Conservation (phyloP, 2,888 invertebrate species). For the Blastobasis lacticolella region DNA sequence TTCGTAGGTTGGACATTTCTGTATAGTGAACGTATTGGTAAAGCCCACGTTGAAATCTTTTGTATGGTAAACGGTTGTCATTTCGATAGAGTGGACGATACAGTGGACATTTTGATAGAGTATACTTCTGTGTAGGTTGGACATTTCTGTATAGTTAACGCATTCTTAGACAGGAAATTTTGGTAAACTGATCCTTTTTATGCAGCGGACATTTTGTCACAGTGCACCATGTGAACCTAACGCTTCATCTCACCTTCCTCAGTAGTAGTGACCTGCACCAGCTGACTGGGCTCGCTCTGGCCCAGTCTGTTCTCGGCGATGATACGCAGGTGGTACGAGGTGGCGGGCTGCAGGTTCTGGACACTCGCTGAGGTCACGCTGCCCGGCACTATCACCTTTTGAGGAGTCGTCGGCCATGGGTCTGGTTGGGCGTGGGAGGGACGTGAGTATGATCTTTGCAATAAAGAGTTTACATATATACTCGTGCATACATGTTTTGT, state of each 20-base stretch:
- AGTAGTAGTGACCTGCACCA: constrained; percentile 88
- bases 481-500: too few species aligned
- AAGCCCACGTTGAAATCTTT: too few species aligned
- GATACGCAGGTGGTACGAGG: constrained; percentile 90
- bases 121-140: too few species aligned
- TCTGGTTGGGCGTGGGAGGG: constrained; percentile 55
- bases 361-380: constrained; percentile 87
- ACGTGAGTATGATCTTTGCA: too few species aligned
- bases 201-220: background rate
- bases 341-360: constrained; percentile 87
- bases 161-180: background rate
- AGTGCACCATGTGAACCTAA: background rate
- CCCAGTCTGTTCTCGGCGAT: constrained; percentile 93
- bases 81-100: background rate
- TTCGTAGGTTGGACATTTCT: too few species aligned
- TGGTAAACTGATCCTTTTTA: background rate
- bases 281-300: constrained; percentile 89
- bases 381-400: constrained; percentile 87
- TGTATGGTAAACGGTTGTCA: too few species aligned
- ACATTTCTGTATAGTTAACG: background rate
- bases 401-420: constrained; percentile 87
- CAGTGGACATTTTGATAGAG: background rate
- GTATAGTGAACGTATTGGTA: too few species aligned
- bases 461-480: too few species aligned
- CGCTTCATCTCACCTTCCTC: constrained; percentile 77